Base-by-base conservation (phyloP, 2,888 invertebrate genomes). In the Aphodius sticticus region DNA sequence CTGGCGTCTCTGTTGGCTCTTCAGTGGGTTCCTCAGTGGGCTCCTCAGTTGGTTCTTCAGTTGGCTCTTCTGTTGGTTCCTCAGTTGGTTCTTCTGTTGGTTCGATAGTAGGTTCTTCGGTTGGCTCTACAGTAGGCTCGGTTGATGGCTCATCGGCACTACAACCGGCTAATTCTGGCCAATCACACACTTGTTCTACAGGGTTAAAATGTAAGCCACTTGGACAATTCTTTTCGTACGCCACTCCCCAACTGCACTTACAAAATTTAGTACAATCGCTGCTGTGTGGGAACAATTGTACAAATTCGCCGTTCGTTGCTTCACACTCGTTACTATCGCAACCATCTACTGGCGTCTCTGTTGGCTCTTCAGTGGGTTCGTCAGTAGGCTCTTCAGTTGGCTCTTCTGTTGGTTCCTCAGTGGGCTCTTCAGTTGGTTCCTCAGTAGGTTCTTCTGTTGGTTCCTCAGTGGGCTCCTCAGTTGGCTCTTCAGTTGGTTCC, bases 101-200 rank as follows among this genome's bases (percentile, higher is more conserved):
- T 36, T 16, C 74, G 6, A 7, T 12, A 71, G 71, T 71, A n/a
- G 71, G 16, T 15, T 16, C 35, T 36, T 35, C 6, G 0, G 37
- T 74, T n/a, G 74, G 6, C 15, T 37, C 74, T 15, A 1, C 53
- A 53, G 6, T n/a, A 12, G 26, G 35, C 6, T 26, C 72, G 6
- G 72, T 26, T n/a, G n/a, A 36, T 72, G n/a, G n/a, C n/a, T n/a
- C n/a, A n/a, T n/a, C 74, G n/a, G 53, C 53, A 53, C 9, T n/a
- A n/a, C 74, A 74, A 12, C 74, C 74, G 7, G 74, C 74, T n/a
- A 36, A 36, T 74, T 74, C 74, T 6, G 74, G 74, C 74, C 74
- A 74, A 74, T 74, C 74, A 37, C 74, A 74, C 15, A 35, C 36
- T n/a, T 35, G n/a, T 26, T 15, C 37, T 9, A 37, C 35, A 36